Conservation (phyloP, 2,113 vertebrate genomes). For the Riparia riparia region DNA sequence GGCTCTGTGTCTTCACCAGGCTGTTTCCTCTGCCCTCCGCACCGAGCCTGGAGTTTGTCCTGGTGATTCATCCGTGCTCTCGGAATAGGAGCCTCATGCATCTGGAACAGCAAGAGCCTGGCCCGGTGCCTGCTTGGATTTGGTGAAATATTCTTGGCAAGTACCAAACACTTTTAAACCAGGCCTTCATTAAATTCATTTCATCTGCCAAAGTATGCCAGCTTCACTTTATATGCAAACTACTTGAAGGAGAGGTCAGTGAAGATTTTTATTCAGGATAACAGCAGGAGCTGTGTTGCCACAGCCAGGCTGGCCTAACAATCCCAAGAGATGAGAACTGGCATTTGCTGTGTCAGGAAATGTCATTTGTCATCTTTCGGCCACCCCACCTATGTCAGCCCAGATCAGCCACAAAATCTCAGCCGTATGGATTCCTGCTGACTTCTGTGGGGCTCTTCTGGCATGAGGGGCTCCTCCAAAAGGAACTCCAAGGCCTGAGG, state of each 20-base stretch:
- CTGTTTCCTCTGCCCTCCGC: not conserved
- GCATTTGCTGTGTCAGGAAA: not conserved
- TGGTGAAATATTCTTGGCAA: constrained; percentile 67
- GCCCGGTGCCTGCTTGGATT: not conserved
- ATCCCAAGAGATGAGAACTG: not conserved
- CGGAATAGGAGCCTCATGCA: not conserved
- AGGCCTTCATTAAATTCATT: not conserved
- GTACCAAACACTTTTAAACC: not conserved
- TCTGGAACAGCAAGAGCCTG: constrained; percentile 32
- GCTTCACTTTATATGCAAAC: not conserved
- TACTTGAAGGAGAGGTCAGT: not conserved
- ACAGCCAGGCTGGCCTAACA: not conserved
- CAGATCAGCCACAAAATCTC: not conserved
- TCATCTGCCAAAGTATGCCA: not conserved
- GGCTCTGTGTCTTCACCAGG: accelerated
- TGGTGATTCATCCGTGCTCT: not conserved
- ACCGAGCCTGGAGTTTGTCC: not conserved
- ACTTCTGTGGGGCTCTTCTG: not conserved
- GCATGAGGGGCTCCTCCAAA: not conserved
- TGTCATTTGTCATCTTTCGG: not conserved
- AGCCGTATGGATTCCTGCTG: not conserved
- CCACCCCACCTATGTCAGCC: not conserved
- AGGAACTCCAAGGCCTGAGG: not conserved
- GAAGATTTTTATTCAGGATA: not conserved
- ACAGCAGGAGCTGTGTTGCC: not conserved